These are phyloP conservation scores for Eumacrocentrus americanus DNA, from an alignment of 2,888 invertebrate genomes.

Conservation along the genomic window DNA sequence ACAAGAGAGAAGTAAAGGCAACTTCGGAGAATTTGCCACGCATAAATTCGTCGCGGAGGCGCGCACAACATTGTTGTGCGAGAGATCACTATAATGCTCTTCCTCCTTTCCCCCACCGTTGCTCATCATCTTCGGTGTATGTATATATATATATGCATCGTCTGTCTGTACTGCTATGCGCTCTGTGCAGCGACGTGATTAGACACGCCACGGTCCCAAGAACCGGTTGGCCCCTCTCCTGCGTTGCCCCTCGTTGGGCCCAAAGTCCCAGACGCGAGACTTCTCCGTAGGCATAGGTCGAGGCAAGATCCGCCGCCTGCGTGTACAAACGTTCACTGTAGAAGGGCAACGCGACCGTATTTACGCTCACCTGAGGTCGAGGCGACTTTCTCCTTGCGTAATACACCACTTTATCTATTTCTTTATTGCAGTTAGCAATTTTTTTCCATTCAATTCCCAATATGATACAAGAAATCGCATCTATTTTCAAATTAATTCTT, in stretches of 20 bases:
- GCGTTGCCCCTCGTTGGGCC: not conserved
- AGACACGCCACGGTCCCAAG: slow-evolving; percentile 47
- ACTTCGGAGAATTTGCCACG: slow-evolving; percentile 17
- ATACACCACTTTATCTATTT: slow-evolving; percentile 33
- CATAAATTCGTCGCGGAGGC: slow-evolving; percentile 26
- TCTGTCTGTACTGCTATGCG: slow-evolving; percentile 15
- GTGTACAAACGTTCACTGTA: slow-evolving; percentile 36
- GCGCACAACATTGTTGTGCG: slow-evolving; percentile 25
- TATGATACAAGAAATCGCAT: too few species aligned
- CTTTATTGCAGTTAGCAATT: slow-evolving; percentile 8
- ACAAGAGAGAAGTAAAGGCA: not conserved
- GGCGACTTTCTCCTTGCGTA: slow-evolving; percentile 48
- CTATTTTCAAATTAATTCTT: too few species aligned
- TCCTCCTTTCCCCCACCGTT: slow-evolving; percentile 6
- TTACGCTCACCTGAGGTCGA: slow-evolving; percentile 26
- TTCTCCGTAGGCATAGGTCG: slow-evolving; percentile 24
- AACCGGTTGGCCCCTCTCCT: slow-evolving; percentile 44
- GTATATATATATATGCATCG: not conserved
- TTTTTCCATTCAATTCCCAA: too few species aligned
- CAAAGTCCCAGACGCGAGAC: not conserved
- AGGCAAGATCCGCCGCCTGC: slow-evolving; percentile 29
- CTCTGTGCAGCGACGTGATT: slow-evolving; percentile 49
- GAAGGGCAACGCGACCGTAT: slow-evolving; percentile 25
- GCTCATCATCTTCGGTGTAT: not conserved
- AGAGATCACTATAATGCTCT: slow-evolving; percentile 20